Percentiles rank a stretch among this genome's conserved stretches.
phyloP scores from a whole-genome alignment of 2,113 vertebrate species.

The Craseonycteris thonglongyai region DNA sequence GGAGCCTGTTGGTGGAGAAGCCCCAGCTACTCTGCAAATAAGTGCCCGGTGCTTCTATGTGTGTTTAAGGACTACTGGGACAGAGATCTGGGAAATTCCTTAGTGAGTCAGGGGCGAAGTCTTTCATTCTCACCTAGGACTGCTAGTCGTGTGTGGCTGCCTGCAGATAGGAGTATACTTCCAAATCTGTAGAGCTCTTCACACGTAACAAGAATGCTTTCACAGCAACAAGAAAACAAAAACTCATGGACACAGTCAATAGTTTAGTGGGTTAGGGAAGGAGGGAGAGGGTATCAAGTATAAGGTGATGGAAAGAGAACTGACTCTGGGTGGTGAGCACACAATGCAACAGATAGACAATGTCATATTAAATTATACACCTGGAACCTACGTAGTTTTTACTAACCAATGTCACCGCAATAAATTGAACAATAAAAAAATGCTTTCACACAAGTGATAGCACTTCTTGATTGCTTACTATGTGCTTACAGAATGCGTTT shows the following conservation, averaged over 20 bases:
- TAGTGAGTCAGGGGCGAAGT: fast-evolving
- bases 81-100: neutral
- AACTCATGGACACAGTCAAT: too few species aligned
- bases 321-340: too few species aligned
- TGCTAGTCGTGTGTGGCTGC: fast-evolving
- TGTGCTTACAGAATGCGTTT: neutral
- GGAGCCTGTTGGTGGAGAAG: fast-evolving
- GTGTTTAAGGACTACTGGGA: neutral
- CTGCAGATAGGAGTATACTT: neutral
- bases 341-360: too few species aligned
- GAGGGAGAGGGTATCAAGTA: too few species aligned
- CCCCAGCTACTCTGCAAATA: neutral
- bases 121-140: neutral
- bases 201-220: neutral
- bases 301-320: too few species aligned
- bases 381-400: too few species aligned
- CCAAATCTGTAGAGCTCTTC: neutral
- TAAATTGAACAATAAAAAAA: too few species aligned
- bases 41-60: neutral
- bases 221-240: too few species aligned
- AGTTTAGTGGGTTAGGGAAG: too few species aligned
- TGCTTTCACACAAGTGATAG: neutral
- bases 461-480: neutral
- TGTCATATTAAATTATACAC: too few species aligned
- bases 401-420: too few species aligned